Evolutionary conservation across 2,113 vertebrate species (phyloP), one percentile per base, ranked within the genome.

Genomic region (Haemorhous mexicanus): DNA sequence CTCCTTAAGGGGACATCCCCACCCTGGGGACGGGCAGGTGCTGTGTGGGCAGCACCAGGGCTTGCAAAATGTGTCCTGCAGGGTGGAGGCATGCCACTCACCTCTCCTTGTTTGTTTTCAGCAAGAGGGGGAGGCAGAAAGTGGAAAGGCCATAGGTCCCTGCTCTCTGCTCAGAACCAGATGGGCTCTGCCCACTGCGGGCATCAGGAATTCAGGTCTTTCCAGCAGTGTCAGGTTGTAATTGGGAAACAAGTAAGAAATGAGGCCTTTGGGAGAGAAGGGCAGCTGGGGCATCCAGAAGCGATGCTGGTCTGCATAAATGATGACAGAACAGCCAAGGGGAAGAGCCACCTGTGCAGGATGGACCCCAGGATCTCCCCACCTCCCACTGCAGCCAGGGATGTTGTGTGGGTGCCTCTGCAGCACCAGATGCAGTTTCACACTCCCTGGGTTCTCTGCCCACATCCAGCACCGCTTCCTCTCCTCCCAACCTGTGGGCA

Each of bases 291-390:
- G 79, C 62, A 85, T 33, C 47, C 69, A 39, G 22, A 52, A 1
- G 5, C 0, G 0, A 70, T 33, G 16, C 27, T 0, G 9, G 20
- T 24, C 61, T 35, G 39, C 1, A 1, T 46, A 21, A 52, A 62
- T 47, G 62, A 80, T 8, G 5, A 27, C 50, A 15, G 72, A 58
- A 30, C 27, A 59, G 11, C 16, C 14, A 24, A 32, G 26, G 19
- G 37, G 21, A 67, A 63, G 43, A 90, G 24, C 26, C 23, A 22
- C 28, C 32, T 22, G 35, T 0, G 1, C 46, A 62, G 69, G 87
- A 27, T 59, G 37, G 26, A 55, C 32, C 59, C 59, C 53, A 32
- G 8, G 24, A 22, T 26, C 46, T 8, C 44, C 80, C 10, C 0
- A 21, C 15, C 37, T 17, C 59, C 59, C 14, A 0, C 16, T 0